Base-by-base conservation (phyloP, 2,888 invertebrate genomes). In the Aspidiotus rigidus region DNA sequence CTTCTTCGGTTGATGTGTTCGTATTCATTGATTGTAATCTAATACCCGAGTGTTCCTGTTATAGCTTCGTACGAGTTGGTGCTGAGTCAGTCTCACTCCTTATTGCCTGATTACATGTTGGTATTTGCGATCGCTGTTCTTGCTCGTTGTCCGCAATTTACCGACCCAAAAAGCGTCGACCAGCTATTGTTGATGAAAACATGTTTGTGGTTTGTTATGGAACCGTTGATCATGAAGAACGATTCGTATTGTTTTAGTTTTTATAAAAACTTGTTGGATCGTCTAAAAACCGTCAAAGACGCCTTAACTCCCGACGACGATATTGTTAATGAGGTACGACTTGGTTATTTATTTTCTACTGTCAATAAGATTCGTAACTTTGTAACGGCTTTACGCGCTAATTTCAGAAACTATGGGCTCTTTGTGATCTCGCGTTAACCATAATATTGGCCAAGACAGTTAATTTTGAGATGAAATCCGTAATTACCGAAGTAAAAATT, bases 81-180 rank as follows among this genome's bases (percentile, higher is more conserved):
- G 16, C 39, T 67, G 6, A 67, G 39, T 44, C 67, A 67, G 53
- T 67, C 67, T 42, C 67, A 67, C 39, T 41, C 62, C 11, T 91
- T 93, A 78, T 82, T 96, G 79, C 97, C 98, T 67, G 98, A 98
- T 81, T 97, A 96, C 78, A 94, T 95, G 88, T 81, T 98, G 76
- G 93, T 95, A 73, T 97, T 96, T 80, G 91, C 94, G n/a, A 89
- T 97, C 74, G 93, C 97, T 62, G 86, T 98, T 64, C 82, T 98
- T 71, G 90, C 96, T n/a, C 95, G 97, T 78, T 91, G 94, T 79
- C 90, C 93, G 7, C 84, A 86, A 74, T 91, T 89, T 77, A 87
- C 87, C 63, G 82, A 85, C 73, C 85, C 88, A 79, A 85, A 88
- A 75, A 89, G 92, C 76, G 82, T 88, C 16, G 80, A 82, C 39